These are phyloP conservation scores for Platygyra sinensis DNA, from an alignment of 64 coral and sea anemone genomes.

Conservation along the genomic window DNA sequence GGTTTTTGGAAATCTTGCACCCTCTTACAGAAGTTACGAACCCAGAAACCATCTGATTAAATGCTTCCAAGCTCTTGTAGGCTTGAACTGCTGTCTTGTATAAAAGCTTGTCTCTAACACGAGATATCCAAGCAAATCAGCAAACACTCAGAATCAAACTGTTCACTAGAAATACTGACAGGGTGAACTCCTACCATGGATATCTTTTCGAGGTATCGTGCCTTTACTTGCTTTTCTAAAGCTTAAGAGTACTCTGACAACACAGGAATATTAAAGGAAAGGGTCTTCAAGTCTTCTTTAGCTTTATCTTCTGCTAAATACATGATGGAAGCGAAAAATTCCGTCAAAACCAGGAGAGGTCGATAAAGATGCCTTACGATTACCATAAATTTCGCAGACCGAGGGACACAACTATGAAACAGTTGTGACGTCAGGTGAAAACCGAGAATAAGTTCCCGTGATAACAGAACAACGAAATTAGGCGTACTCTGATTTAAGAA, in stretches of 20 bases:
- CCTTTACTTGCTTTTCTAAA: background rate
- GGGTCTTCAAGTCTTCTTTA: conserved; percentile 8
- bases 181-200: conserved; percentile 6
- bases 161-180: conserved; percentile 13
- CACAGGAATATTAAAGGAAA: conserved; percentile 17
- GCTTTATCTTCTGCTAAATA: background rate
- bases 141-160: conserved; percentile 17
- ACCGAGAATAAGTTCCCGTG: background rate
- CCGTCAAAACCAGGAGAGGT: background rate
- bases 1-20: conserved; percentile 5
- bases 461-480: no score
- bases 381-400: conserved; percentile 5
- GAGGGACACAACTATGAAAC: conserved; percentile 12
- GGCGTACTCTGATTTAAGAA: no score
- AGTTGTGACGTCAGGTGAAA: conserved; percentile 25
- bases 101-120: conserved; percentile 12
- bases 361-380: background rate
- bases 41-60: conserved; percentile 31
- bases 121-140: conserved; percentile 18
- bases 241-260: conserved; percentile 10
- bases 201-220: conserved; percentile 29
- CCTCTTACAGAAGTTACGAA: conserved; percentile 10
- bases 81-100: no score
- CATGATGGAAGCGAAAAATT: background rate
- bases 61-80: conserved; percentile 36